Evolutionary conservation across 2,113 vertebrate genomes (phyloP).

Genomic region (Bettongia penicillata): DNA sequence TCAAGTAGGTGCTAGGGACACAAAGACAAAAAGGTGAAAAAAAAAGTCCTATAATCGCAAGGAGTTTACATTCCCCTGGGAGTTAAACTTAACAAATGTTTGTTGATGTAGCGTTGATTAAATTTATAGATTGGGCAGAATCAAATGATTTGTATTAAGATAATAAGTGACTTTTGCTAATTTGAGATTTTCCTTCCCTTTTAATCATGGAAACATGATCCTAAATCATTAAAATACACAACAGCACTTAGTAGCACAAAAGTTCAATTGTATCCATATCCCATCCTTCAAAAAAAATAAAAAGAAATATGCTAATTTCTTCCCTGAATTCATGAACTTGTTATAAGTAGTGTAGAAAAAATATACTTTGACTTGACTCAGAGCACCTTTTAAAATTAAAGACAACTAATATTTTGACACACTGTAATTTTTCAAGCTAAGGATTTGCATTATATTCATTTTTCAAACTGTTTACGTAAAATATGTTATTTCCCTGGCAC

Average conservation of each 20-base stretch:
- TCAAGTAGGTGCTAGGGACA: not conserved
- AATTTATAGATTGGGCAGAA: not conserved
- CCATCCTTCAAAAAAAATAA: not conserved
- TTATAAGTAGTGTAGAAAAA: not conserved
- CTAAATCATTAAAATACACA: not conserved
- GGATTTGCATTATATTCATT: not conserved
- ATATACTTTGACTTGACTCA: not conserved
- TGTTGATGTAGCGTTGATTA: not conserved
- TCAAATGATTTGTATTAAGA: not conserved
- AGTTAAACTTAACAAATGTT: not conserved
- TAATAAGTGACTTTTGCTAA: not conserved
- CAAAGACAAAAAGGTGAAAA: not conserved
- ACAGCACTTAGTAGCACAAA: not conserved
- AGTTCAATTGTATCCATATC: not conserved
- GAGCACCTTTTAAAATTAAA: constrained; percentile 33
- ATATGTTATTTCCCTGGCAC: not conserved
- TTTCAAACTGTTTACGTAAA: not conserved
- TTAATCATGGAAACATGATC: not conserved
- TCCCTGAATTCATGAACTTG: not conserved
- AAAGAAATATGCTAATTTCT: not conserved
- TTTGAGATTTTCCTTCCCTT: not conserved
- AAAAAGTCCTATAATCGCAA: too few species aligned
- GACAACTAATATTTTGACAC: constrained; percentile 19
- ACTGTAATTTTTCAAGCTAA: constrained; percentile 19
- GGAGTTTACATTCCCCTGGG: not conserved